These are phyloP conservation scores for Brachirus orientalis DNA, from an alignment of 2,113 vertebrate genomes.

Conservation along the genomic window DNA sequence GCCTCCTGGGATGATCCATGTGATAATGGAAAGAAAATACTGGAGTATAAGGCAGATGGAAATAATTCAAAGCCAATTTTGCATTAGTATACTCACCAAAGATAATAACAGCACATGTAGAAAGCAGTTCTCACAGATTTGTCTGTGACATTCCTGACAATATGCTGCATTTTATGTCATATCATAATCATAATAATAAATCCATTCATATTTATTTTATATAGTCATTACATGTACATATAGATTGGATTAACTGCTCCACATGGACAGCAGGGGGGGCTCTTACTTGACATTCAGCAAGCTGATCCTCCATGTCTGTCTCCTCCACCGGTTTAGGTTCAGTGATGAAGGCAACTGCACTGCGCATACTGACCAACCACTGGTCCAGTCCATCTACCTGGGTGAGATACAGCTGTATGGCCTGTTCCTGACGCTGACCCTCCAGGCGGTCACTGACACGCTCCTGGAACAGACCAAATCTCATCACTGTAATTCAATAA, in stretches of 20 bases:
- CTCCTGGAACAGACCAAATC: conserved; percentile 80
- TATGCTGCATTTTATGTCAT: no score
- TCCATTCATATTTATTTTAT: background rate
- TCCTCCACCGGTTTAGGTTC: conserved; percentile 78
- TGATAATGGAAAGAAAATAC: conserved; percentile 22
- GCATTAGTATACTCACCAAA: background rate
- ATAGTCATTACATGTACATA: background rate
- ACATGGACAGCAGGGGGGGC: conserved; percentile 43
- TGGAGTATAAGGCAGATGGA: conserved; percentile 11
- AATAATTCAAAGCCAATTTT: conserved; percentile 26
- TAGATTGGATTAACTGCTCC: background rate
- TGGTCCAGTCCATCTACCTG: conserved; percentile 90
- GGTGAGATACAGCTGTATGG: conserved; percentile 85
- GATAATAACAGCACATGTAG: background rate
- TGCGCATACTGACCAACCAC: conserved; percentile 86
- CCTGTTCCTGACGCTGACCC: conserved; percentile 89
- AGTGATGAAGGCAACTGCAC: conserved; percentile 79
- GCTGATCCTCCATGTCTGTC: conserved; percentile 90
- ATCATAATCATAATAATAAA: background rate
- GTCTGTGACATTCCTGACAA: background rate
- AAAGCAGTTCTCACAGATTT: conserved; percentile 1
- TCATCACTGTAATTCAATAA: background rate
- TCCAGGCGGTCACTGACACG: conserved; percentile 90
- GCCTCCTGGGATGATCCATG: conserved; percentile 27
- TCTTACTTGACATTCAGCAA: conserved; percentile 91